These are phyloP conservation scores for Patagioenas fasciata DNA, from an alignment of 2,113 vertebrate genomes.

Conservation along the genomic window DNA sequence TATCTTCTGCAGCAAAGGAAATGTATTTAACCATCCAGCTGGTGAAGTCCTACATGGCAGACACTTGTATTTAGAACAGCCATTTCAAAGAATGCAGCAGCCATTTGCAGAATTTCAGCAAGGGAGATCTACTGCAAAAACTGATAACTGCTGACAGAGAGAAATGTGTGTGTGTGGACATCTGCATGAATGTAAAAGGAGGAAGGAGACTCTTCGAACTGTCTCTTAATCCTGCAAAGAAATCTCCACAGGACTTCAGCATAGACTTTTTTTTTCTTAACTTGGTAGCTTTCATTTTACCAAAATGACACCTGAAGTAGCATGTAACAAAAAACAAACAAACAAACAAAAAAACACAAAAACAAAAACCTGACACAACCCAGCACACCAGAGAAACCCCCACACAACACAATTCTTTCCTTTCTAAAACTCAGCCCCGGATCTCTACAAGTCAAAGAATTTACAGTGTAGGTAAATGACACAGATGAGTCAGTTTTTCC, in stretches of 20 bases:
- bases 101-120: not conserved
- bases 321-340: not conserved
- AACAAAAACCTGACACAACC: not conserved
- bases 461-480: not conserved
- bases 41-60: not conserved
- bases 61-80: not conserved
- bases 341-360: not conserved
- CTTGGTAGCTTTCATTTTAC: not conserved
- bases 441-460: not conserved
- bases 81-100: not conserved
- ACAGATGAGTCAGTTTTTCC: not conserved
- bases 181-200: not conserved
- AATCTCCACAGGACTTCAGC: not conserved
- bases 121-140: not conserved
- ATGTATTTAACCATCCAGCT: not conserved
- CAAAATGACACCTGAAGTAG: not conserved
- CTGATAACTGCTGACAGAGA: not conserved
- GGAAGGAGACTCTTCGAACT: not conserved
- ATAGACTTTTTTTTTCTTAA: not conserved
- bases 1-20: not conserved
- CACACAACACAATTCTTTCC: not conserved
- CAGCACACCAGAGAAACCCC: not conserved
- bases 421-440: not conserved
- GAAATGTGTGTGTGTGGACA: not conserved
- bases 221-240: not conserved